A percentile compares a stretch with the other conserved stretches of the same genome.
phyloP scores from a whole-genome alignment of 2,888 invertebrate species.

The Eupithecia vulgata region DNA sequence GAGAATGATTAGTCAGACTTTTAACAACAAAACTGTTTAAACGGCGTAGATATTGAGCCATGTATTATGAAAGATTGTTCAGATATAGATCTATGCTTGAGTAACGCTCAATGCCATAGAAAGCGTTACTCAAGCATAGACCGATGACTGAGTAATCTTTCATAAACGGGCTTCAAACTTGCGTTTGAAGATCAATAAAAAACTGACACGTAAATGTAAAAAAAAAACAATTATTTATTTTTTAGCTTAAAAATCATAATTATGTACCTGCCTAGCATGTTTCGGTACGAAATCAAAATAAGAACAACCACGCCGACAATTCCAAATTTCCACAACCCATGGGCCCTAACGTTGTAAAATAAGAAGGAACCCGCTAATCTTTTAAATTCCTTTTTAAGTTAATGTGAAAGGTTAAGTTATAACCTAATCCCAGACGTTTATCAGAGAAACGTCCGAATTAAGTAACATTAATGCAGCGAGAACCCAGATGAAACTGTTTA shows the following conservation, averaged over 20 bases:
- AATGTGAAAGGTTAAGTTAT: slow-evolving; percentile 5
- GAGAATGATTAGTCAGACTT: slow-evolving; percentile 13
- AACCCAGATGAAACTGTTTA: slow-evolving; percentile 46
- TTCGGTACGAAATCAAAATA: not conserved
- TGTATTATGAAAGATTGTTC: no score
- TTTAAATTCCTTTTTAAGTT: not conserved
- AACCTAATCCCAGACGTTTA: slow-evolving; percentile 2
- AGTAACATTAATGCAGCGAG: slow-evolving; percentile 38
- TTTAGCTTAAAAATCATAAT: no score
- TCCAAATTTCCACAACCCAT: not conserved
- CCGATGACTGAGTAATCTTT: no score
- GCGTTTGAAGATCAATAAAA: not conserved
- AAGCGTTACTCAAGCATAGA: no score
- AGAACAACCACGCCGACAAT: not conserved
- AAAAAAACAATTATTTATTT: no score
- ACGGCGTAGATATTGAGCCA: not conserved
- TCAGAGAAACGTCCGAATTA: slow-evolving; percentile 22
- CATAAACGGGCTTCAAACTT: no score
- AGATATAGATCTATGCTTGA: no score
- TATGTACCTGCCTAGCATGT: not conserved
- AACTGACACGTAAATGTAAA: not conserved
- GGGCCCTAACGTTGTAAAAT: not conserved
- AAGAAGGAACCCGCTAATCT: not conserved
- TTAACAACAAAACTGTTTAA: slow-evolving; percentile 1
- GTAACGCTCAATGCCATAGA: no score